Evolutionary conservation across 2,113 vertebrate species (phyloP).

Genomic region (Psittacula cyanocephala): DNA sequence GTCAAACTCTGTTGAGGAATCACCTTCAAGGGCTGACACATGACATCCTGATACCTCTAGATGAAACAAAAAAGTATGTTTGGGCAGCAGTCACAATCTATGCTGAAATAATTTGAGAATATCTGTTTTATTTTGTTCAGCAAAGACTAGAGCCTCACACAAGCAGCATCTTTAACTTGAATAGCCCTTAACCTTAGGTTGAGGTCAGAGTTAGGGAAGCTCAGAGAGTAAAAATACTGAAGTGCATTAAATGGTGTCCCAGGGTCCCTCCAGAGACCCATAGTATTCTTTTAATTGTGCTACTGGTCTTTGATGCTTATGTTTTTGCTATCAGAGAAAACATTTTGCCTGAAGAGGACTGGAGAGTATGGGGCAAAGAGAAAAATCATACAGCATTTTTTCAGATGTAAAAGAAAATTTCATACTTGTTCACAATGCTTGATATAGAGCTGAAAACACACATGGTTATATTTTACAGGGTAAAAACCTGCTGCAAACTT

Average conservation of each 20-base stretch:
- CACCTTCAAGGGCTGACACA: neutral
- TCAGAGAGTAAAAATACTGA: neutral
- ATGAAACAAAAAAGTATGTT: neutral
- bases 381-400: neutral
- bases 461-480: neutral
- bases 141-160: neutral
- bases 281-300: neutral
- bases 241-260: neutral
- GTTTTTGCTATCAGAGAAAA: neutral
- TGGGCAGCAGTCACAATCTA: neutral
- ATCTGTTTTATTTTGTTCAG: neutral
- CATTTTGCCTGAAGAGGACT: neutral
- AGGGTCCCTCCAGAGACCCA: neutral
- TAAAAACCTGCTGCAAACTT: neutral
- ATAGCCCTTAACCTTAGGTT: neutral
- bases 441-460: neutral
- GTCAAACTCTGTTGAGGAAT: neutral
- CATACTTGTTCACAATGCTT: neutral
- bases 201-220: neutral
- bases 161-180: neutral
- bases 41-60: neutral
- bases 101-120: neutral
- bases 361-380: neutral
- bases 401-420: neutral
- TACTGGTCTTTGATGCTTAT: neutral